Conservation (phyloP, 1,140 invertebrate genomes). For the Bombyx mandarina region DNA sequence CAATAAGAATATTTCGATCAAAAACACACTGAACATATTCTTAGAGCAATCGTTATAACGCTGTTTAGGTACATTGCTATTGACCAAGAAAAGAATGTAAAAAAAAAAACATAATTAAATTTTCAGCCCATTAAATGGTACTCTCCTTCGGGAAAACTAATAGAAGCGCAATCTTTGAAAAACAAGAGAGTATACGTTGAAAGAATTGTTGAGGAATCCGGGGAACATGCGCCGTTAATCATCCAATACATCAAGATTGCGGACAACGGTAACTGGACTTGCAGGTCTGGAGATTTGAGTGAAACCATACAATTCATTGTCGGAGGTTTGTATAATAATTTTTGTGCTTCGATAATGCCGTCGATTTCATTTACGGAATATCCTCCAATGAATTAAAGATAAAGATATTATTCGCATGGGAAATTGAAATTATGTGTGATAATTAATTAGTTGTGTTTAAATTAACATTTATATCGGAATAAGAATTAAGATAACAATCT, state of each 20-base stretch:
- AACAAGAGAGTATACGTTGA: slow-evolving; percentile 48
- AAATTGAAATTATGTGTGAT: no score
- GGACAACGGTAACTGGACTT: slow-evolving; percentile 57
- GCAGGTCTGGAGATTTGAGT: slow-evolving; percentile 39
- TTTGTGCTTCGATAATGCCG: neutral
- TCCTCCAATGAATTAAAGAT: no score
- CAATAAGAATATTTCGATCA: no score
- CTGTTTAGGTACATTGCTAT: neutral
- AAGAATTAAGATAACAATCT: no score
- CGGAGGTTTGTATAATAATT: slow-evolving; percentile 33
- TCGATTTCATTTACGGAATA: neutral
- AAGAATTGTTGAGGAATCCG: slow-evolving; percentile 26
- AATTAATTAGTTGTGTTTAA: no score
- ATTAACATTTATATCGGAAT: no score
- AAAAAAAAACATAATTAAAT: neutral
- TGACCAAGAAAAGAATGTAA: neutral
- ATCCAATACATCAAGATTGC: slow-evolving; percentile 38
- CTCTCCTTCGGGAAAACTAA: slow-evolving; percentile 30
- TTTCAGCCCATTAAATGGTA: slow-evolving; percentile 38
- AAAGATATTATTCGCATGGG: no score
- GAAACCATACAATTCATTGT: slow-evolving; percentile 46
- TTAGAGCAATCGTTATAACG: neutral
- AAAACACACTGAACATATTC: no score
- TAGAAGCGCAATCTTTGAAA: slow-evolving; percentile 31
- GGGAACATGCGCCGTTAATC: slow-evolving; percentile 35